Conservation (phyloP, 2,888 invertebrate genomes). For the Phyto melanocephala region DNA sequence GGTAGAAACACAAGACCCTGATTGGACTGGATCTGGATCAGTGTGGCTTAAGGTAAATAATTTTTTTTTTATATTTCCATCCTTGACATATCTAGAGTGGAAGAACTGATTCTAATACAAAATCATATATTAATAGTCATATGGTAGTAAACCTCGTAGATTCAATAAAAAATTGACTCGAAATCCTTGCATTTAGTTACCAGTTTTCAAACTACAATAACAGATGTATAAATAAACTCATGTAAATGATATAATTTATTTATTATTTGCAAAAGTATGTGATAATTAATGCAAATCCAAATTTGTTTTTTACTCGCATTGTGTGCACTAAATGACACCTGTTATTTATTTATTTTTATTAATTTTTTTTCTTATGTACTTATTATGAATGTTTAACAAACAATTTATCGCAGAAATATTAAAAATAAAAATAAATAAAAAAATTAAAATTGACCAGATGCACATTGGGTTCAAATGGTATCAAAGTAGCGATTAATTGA, state of each 20-base stretch:
- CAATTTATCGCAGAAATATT: neutral
- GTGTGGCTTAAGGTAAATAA: constrained; percentile 82
- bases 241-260: constrained; percentile 11
- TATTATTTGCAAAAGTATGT: constrained; percentile 48
- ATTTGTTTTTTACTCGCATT: constrained; percentile 18
- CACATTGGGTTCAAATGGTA: too few relatives aligned
- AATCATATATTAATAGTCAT: too few relatives aligned
- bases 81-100: too few relatives aligned
- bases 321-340: constrained; percentile 27
- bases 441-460: constrained; percentile 16
- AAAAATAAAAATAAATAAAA: neutral
- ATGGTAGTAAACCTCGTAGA: neutral
- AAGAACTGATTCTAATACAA: too few relatives aligned
- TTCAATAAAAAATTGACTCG: neutral
- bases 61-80: too few relatives aligned
- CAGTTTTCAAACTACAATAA: constrained; percentile 4
- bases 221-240: neutral
- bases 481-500: too few relatives aligned
- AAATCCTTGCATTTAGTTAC: neutral
- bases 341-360: neutral
- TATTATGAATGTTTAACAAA: neutral
- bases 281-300: constrained; percentile 41
- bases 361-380: neutral
- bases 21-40: constrained; percentile 83
- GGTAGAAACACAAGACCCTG: constrained; percentile 80